A percentile compares a stretch with the other conserved stretches of the same genome.
Conservation (phyloP, 2,113 vertebrate genomes). For the Pluvialis apricaria region DNA sequence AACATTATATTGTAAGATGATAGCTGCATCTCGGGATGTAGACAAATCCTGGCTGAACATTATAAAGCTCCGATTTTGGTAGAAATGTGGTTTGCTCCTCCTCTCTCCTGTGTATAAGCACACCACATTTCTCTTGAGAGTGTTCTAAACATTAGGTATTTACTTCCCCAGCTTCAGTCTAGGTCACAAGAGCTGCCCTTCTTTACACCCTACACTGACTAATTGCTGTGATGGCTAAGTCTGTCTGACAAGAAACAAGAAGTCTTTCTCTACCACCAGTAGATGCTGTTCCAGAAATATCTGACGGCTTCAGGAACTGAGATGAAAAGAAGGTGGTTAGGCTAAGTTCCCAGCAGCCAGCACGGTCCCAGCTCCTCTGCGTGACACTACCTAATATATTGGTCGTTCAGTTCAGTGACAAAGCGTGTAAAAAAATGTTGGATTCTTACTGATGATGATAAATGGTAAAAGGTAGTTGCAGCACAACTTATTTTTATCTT, state of each 20-base stretch:
- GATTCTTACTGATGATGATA: neutral
- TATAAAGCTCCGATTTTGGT: neutral
- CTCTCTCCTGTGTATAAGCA: neutral
- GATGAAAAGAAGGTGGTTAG: neutral
- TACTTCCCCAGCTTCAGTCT: neutral
- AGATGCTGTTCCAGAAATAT: neutral
- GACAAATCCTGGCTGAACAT: neutral
- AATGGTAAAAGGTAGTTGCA: neutral
- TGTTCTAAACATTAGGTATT: neutral
- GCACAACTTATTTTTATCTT: neutral
- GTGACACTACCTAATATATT: neutral
- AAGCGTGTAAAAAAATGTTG: neutral
- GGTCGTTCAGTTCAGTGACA: neutral
- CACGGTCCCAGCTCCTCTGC: fast-evolving
- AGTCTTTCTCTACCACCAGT: neutral
- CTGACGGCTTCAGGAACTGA: neutral
- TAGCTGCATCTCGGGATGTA: neutral
- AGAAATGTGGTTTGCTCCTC: neutral
- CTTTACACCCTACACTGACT: neutral
- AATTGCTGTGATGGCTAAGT: neutral
- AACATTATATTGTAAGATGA: neutral
- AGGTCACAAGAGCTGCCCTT: neutral
- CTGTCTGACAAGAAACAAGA: neutral
- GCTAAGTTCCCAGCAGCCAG: neutral
- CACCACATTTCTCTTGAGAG: neutral